Conservation (phyloP, 2,888 invertebrate species). For the Branchinecta sandiegonensis region DNA sequence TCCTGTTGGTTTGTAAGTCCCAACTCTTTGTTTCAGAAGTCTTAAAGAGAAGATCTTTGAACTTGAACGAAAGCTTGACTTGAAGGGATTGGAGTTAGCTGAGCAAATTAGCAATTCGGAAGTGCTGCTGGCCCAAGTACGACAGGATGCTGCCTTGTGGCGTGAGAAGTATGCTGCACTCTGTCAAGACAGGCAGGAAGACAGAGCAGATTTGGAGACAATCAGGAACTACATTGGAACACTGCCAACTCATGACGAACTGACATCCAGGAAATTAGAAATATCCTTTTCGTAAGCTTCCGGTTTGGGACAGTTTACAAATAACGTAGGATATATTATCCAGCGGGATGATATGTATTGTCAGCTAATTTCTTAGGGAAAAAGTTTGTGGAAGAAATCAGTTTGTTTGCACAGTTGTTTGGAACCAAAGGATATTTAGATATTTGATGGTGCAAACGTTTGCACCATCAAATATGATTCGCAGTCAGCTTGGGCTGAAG, state of each 20-base stretch:
- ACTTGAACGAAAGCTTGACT: conserved; percentile 1
- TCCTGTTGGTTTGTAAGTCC: no score
- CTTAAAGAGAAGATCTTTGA: neutral
- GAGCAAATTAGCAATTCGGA: conserved; percentile 5
- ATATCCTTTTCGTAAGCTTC: neutral
- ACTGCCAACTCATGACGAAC: conserved; percentile 4
- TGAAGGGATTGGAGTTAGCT: neutral
- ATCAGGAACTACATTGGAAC: conserved; percentile 1
- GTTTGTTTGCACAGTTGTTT: no score
- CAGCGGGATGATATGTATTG: no score
- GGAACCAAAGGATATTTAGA: no score
- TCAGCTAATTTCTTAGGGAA: no score
- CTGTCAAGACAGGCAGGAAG: neutral
- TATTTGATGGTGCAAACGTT: no score
- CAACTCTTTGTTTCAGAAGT: neutral
- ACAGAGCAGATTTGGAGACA: conserved; percentile 6
- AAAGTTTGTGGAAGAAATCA: no score
- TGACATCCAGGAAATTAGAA: neutral
- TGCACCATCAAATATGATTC: no score
- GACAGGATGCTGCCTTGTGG: conserved; percentile 7
- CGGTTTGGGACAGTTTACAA: no score
- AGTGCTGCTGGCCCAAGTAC: neutral
- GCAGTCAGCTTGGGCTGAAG: no score
- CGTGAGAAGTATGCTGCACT: conserved; percentile 7
- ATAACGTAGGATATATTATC: no score